Conservation (phyloP, 53 echinoderm and acorn worm genomes). For the Mesocentrotus franciscanus region DNA sequence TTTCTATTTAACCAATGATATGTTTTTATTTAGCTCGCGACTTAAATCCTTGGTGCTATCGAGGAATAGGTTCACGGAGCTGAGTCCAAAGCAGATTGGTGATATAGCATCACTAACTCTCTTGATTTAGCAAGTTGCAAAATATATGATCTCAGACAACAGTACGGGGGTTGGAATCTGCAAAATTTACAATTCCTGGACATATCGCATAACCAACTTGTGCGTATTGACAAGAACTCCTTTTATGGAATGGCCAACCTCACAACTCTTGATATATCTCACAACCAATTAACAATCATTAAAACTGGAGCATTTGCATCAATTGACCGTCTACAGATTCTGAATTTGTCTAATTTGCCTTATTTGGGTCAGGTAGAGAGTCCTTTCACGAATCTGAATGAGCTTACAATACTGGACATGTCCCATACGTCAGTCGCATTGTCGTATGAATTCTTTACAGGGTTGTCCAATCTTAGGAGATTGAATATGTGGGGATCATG, state of each 20-base stretch:
- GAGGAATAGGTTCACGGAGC: not conserved
- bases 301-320: not conserved
- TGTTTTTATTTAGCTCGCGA: not conserved
- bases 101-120: not conserved
- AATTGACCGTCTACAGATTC: not conserved
- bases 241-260: slow-evolving; percentile 40
- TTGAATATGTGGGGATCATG: not conserved
- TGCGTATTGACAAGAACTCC: not conserved
- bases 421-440: not conserved
- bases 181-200: slow-evolving; percentile 22
- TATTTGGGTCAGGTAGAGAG: not conserved
- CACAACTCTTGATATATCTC: not conserved
- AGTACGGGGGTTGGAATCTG: not conserved
- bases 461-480: not conserved
- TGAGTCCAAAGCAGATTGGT: not conserved
- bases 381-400: not conserved
- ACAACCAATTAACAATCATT: slow-evolving; percentile 3
- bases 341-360: not conserved
- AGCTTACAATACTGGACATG: not conserved
- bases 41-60: not conserved
- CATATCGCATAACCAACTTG: not conserved
- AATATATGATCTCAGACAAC: not conserved
- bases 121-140: slow-evolving; percentile 12
- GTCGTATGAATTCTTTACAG: slow-evolving; percentile 2
- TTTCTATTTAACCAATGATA: not conserved